Base-by-base conservation (phyloP, 2,888 invertebrate species). In the Microctonus hyperodae region DNA sequence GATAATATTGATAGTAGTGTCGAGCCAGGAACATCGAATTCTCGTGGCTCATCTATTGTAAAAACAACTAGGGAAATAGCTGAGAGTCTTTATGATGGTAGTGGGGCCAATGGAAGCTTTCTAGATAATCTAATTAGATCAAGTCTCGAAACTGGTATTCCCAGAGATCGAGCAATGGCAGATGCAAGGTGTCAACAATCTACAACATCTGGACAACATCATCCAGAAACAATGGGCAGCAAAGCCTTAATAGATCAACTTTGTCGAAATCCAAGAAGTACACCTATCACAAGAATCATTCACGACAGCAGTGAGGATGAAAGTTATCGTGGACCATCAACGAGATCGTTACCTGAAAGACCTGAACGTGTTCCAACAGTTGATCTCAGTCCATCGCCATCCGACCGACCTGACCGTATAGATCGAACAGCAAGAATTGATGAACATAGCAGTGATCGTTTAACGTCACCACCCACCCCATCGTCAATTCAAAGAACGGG, bases 101-200 rank as follows among this genome's bases (percentile, higher is more conserved):
- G 88, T 53, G 87, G 87, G 4, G 90, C 91, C 72, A 93, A 92
- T 72, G 92, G 92, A n/a, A 86, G 90, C 78, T 92, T 94, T 82
- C 86, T 94, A 61, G 93, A 94, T 80, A 94, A 93, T 61, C 92
- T 94, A 76, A 95, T 95, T 74, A 87, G 93, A 76, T 92, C 93
- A 73, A 92, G 91, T 74, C 86, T 95, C 70, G 93, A 93, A 82
- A 88, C 90, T 37, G 90, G 90, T 5, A 89, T 89, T 75, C 86
- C 87, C 25, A 76, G 83, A 64, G 83, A 83, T 65, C 73, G 81
- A 66, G 73, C 78, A 23, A 70, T 77, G 57, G 72, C 75, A 5
- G 77, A 79, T 48, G 75, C 78, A 51, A 84, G 85, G 40, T 87
- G 80, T 35, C 88, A 87, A 80, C 86, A 86, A 65, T 86, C 86